Conservation (phyloP, 2,888 invertebrate species). For the Melipona bicolor region DNA sequence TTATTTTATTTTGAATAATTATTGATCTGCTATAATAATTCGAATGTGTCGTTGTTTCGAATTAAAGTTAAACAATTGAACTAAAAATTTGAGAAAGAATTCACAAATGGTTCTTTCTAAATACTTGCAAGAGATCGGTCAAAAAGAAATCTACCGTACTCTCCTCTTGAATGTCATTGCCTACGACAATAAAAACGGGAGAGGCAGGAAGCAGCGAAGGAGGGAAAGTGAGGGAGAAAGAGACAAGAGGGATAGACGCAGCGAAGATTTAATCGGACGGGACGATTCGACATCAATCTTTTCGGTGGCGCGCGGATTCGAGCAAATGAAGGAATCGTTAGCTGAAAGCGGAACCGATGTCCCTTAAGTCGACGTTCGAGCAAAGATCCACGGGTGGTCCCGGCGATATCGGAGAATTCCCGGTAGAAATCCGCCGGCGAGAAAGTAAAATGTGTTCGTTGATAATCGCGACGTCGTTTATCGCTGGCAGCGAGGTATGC, state of each 20-base stretch:
- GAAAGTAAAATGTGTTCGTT: constrained; percentile 54
- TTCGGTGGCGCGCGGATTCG: constrained; percentile 48
- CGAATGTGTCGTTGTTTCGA: no score
- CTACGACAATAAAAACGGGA: background rate
- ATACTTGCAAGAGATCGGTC: background rate
- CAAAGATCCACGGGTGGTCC: constrained; percentile 47
- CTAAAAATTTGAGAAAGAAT: no score
- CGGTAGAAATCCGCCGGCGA: constrained; percentile 37
- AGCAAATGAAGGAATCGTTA: constrained; percentile 51
- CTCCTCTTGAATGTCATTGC: background rate
- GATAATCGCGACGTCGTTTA: constrained; percentile 49
- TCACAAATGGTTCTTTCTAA: no score
- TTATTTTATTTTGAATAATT: no score
- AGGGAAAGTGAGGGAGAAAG: background rate
- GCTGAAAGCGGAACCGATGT: constrained; percentile 39
- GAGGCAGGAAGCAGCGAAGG: background rate
- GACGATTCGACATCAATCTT: constrained; percentile 67
- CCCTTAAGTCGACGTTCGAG: background rate
- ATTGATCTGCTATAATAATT: no score
- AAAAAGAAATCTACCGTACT: background rate
- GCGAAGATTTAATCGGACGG: constrained; percentile 72
- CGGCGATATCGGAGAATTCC: constrained; percentile 42
- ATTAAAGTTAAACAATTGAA: no score
- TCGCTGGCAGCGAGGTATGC: constrained; percentile 52
- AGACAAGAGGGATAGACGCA: constrained; percentile 45